Evolutionary conservation across 2,888 invertebrate species (phyloP).

Genomic region (Hirudinaria manillensis): DNA sequence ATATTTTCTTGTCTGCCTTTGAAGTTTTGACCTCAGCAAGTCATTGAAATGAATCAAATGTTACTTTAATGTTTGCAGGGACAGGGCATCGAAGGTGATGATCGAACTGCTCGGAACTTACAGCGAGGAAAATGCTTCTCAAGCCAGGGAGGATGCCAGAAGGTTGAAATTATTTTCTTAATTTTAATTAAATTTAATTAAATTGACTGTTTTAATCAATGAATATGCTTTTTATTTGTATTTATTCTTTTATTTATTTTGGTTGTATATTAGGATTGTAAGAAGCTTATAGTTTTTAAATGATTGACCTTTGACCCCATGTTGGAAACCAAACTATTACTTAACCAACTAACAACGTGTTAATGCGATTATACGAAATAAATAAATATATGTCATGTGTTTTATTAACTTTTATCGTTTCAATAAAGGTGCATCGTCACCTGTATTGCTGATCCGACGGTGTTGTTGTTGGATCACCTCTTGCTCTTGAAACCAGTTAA

Average conservation of each 20-base stretch:
- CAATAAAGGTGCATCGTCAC: conserved; percentile 74
- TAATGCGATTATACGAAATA: neutral
- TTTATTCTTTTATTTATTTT: neutral
- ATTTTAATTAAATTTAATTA: neutral
- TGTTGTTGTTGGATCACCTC: conserved; percentile 88
- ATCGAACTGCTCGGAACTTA: conserved; percentile 90
- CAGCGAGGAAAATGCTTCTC: conserved; percentile 90
- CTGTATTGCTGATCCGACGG: conserved; percentile 87
- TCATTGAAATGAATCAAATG: too few relatives aligned
- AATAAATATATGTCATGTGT: too few relatives aligned
- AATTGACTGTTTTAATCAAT: neutral
- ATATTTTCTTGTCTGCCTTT: too few relatives aligned
- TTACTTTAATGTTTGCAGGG: too few relatives aligned
- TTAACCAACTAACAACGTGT: neutral
- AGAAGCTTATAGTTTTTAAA: neutral
- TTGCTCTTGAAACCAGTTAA: conserved; percentile 86
- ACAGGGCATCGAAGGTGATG: conserved; percentile 91
- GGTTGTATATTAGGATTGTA: too few relatives aligned
- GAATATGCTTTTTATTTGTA: neutral
- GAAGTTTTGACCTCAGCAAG: too few relatives aligned
- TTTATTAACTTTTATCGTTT: neutral
- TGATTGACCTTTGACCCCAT: neutral
- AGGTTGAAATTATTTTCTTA: conserved; percentile 61
- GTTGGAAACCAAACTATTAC: neutral
- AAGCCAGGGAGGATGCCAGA: conserved; percentile 86